phyloP scores from a whole-genome alignment of 1,140 invertebrate species.

The Tetramorium simillimum region DNA sequence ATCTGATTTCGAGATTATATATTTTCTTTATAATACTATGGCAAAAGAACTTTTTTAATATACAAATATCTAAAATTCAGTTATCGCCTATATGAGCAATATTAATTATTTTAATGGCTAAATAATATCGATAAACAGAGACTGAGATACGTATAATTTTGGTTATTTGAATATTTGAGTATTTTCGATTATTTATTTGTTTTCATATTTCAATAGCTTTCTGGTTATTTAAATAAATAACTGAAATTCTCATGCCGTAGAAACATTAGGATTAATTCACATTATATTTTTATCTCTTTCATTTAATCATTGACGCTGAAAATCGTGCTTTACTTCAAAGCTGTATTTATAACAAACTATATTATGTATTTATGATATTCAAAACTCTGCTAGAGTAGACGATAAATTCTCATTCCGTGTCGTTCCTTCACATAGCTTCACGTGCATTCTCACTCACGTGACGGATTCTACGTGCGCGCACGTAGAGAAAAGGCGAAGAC shows the following conservation, averaged over 20 bases:
- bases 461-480: constrained; percentile 27
- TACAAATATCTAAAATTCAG: neutral
- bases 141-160: neutral
- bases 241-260: neutral
- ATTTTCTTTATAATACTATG: neutral
- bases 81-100: neutral
- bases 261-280: neutral
- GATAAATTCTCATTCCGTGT: neutral
- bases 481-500: neutral
- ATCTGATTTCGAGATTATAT: neutral
- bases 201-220: too few species aligned
- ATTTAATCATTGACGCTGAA: neutral
- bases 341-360: neutral
- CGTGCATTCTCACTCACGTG: constrained; percentile 46
- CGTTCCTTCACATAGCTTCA: constrained; percentile 30
- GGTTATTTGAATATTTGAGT: too few species aligned
- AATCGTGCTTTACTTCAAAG: neutral
- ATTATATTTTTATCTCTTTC: neutral
- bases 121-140: neutral
- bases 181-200: too few species aligned
- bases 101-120: neutral
- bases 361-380: neutral
- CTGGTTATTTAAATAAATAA: too few species aligned
- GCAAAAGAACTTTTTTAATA: neutral
- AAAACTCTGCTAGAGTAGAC: neutral